Evolutionary conservation across 2,888 invertebrate genomes (phyloP).

Genomic region (Brenthis hecate): DNA sequence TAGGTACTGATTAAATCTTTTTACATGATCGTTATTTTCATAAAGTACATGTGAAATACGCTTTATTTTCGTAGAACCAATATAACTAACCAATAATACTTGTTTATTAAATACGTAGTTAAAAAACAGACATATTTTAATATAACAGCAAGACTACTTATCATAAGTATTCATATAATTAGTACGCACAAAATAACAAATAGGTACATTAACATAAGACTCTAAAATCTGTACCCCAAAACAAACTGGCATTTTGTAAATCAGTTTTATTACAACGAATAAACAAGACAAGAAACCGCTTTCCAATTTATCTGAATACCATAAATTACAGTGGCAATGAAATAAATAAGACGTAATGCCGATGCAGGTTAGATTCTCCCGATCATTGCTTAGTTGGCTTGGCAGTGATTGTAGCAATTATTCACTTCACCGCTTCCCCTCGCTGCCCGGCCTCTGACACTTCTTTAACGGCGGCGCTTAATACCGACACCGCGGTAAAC

Average conservation of each 20-base stretch:
- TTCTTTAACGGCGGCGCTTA: constrained; percentile 56
- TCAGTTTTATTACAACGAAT: constrained; percentile 14
- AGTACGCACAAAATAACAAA: no score
- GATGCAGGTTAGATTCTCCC: constrained; percentile 48
- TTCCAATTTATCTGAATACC: constrained; percentile 28
- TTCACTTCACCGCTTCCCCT: constrained; percentile 66
- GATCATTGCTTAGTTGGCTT: constrained; percentile 63
- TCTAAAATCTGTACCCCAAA: background rate
- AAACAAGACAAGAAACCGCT: constrained; percentile 23
- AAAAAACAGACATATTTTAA: no score
- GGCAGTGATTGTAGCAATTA: constrained; percentile 72
- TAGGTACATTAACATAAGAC: background rate
- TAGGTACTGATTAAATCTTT: constrained; percentile 1
- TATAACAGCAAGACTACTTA: no score
- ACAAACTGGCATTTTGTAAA: constrained; percentile 9
- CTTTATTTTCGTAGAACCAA: no score
- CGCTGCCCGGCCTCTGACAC: constrained; percentile 50
- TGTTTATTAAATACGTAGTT: no score
- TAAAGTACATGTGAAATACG: no score
- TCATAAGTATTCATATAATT: no score
- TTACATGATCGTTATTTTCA: no score
- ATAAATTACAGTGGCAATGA: constrained; percentile 32
- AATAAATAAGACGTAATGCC: constrained; percentile 35
- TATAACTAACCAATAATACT: no score
- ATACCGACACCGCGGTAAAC: constrained; percentile 50